These are phyloP conservation scores for Sisyra nigra DNA, from an alignment of 2,888 invertebrate species.

Conservation along the genomic window DNA sequence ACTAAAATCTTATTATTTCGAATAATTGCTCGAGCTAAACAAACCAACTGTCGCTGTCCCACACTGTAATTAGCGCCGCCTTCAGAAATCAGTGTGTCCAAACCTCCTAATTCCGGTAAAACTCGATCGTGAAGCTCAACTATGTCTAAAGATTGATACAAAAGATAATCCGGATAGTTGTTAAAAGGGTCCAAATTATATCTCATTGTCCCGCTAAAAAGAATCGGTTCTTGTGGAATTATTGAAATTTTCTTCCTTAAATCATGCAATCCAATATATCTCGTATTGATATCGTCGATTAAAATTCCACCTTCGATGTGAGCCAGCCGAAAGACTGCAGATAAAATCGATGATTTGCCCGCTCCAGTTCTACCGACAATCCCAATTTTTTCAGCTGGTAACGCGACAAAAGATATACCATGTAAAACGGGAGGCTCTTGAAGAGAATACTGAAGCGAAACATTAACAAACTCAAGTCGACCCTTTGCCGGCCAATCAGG, in stretches of 20 bases:
- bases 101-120: conserved; percentile 30
- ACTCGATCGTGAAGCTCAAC: conserved; percentile 33
- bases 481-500: conserved; percentile 46
- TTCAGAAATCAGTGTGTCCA: conserved; percentile 53
- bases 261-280: conserved; percentile 32
- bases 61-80: conserved; percentile 63
- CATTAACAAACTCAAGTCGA: conserved; percentile 37
- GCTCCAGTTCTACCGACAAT: conserved; percentile 46
- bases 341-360: conserved; percentile 34
- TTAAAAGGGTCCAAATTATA: conserved; percentile 50
- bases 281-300: conserved; percentile 34
- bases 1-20: conserved; percentile 53
- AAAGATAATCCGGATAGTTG: conserved; percentile 24
- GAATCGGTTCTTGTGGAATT: conserved; percentile 49
- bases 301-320: conserved; percentile 32
- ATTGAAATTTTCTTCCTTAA: conserved; percentile 40
- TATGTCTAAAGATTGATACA: conserved; percentile 20
- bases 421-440: conserved; percentile 46
- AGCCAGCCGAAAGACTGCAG: conserved; percentile 38
- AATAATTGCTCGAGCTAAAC: conserved; percentile 62
- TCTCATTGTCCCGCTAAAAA: conserved; percentile 47
- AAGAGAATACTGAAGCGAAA: conserved; percentile 43
- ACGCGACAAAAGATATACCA: conserved; percentile 30
- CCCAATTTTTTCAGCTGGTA: conserved; percentile 35
- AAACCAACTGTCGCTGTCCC: conserved; percentile 66